Evolutionary conservation across 2,797 vertebrate genomes (phyloP), one percentile per base, ranked within the genome.

Genomic region (Pseudochromis fuscus): DNA sequence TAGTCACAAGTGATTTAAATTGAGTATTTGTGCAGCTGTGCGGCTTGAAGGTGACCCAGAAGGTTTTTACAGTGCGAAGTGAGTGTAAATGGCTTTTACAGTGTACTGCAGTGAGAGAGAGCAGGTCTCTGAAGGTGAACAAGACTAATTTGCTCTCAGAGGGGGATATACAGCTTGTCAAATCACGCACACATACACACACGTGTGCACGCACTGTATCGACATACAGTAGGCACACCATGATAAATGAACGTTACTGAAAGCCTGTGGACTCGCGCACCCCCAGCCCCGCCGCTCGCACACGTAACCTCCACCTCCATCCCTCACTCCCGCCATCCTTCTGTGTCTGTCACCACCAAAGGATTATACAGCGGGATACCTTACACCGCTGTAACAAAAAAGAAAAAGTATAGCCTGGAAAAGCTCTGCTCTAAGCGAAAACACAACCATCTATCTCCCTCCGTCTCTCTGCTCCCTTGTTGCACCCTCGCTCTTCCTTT

Each of bases 341-440:
- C 72, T 81, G 64, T 12, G 56, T 89, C 89, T 83, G 82, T 92
- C 89, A 90, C 70, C 87, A 83, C 89, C 49, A 64, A 76, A 82
- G 84, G 89, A 92, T 91, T 91, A 90, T 71, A 77, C 85, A 81
- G 77, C 55, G 18, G 74, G 88, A 92, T 87, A 89, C 85, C 88
- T 87, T 88, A 87, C 80, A 89, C 87, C 72, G 45, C 82, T 71
- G 82, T 79, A 81, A 73, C 82, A 79, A 83, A 24, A 58, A 74
- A 82, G 67, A 73, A 82, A 65, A 82, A 83, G 82, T 33, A 60
- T 37, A 53, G 59, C 66, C 76, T 86, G 89, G 83, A 91, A 88
- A 88, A 87, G 58, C 76, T 89, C 66, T 62, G 31, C 76, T 84
- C 50, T 40, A 65, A 86, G 76, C 31, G 24, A 82, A 89, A 90